Evolutionary conservation across 2,888 invertebrate species (phyloP).

Genomic region (Phytoseiulus persimilis): DNA sequence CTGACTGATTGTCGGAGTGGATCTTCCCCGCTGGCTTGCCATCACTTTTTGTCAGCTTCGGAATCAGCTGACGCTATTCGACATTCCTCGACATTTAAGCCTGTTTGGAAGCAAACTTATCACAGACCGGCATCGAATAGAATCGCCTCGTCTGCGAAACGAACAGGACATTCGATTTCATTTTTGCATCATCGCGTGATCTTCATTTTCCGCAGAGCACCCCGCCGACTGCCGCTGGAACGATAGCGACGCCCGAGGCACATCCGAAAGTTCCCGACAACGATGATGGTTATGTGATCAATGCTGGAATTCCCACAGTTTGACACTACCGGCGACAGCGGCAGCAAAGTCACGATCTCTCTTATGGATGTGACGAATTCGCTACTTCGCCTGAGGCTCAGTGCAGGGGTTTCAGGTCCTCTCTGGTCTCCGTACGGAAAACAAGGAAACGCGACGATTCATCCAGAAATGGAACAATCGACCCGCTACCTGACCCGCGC

Average conservation of each 20-base stretch:
- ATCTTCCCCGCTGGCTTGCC: not conserved
- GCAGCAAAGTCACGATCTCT: not conserved
- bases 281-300: slow-evolving; percentile 5
- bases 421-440: too few relatives aligned
- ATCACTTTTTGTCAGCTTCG: not conserved
- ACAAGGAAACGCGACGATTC: too few relatives aligned
- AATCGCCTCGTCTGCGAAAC: not conserved
- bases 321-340: not conserved
- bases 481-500: too few relatives aligned
- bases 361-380: not conserved
- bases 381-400: too few relatives aligned
- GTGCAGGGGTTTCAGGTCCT: not conserved
- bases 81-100: not conserved
- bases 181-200: slow-evolving; percentile 5
- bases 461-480: too few relatives aligned
- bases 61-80: not conserved
- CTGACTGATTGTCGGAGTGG: not conserved
- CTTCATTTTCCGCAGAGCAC: not conserved
- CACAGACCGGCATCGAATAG: not conserved
- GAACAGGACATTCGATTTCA: slow-evolving; percentile 5
- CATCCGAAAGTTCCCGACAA: not conserved
- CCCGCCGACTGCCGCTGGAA: not conserved
- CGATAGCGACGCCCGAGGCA: not conserved
- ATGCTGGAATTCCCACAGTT: not conserved
- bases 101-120: not conserved